Base-by-base conservation (phyloP, 1,140 invertebrate species). In the Megalopta genalis region DNA sequence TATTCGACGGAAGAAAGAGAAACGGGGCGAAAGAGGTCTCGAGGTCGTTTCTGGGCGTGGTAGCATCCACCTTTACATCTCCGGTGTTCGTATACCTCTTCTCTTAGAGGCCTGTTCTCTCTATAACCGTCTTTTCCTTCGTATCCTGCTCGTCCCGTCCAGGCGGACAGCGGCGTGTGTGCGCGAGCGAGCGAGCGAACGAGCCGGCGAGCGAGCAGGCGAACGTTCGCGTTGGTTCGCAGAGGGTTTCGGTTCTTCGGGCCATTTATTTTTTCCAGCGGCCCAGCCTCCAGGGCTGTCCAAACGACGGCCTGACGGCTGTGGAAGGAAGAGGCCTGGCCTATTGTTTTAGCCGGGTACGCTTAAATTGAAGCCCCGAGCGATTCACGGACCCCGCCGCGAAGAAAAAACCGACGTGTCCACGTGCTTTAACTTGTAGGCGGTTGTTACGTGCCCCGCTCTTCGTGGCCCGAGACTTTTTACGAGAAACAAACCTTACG, bases 21-120 rank as follows among this genome's bases (percentile, higher is more conserved):
- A 66, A 81, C 74, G 72, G 60, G 80, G 72, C 79, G 80, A 87
- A 76, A 81, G 80, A 85, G 85, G 84, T 89, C 86, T 88, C 85
- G 89, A 90, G 89, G 89, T 87, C 87, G 85, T 88, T 85, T 83
- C 84, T 90, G 89, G 89, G 89, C 89, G 89, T 88, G 89, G 88
- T 88, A 86, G 85, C 80, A 90, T 90, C 89, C 85, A 88, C 87
- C 86, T 89, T 87, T 87, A 81, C 87, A 81, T 88, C 77, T 67
- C 65, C 74, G 82, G 73, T 60, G 21, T 77, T 77, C 76, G 60
- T 86, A 80, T 83, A 81, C 10, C 67, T 66, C 57, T 42, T 63
- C 32, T 57, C 46, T 60, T 32, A 12, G 42, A 46, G 70, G 59
- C 37, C 79, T 62, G 63, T 73, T 75, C 73, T 66, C 67, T 70